A percentile compares a stretch with the other conserved stretches of the same genome.
Conservation (phyloP, 2,113 vertebrate species). For the Bos taurus region ARS-UCD2.0 NC_037357.1:64400501-64401000, state of each 20-base stretch:
- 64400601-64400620: background rate
- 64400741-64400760: background rate
- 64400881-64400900: no score
- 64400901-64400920: background rate
- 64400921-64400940: background rate
- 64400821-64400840: no score
- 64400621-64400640: background rate
- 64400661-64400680: background rate
- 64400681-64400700: background rate
- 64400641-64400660: background rate
- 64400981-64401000: background rate
- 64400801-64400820: no score
- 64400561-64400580: background rate
- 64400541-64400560: background rate
- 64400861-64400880: no score
- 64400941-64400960: no score
- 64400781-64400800: no score
- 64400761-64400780: no score
- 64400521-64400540: background rate
- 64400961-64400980: background rate
- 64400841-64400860: no score
- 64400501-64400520: no score
- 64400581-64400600: background rate
- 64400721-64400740: background rate
- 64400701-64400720: background rate